These are phyloP conservation scores for Zygogramma bicolorata DNA, from an alignment of 2,888 invertebrate species.

Conservation along the genomic window DNA sequence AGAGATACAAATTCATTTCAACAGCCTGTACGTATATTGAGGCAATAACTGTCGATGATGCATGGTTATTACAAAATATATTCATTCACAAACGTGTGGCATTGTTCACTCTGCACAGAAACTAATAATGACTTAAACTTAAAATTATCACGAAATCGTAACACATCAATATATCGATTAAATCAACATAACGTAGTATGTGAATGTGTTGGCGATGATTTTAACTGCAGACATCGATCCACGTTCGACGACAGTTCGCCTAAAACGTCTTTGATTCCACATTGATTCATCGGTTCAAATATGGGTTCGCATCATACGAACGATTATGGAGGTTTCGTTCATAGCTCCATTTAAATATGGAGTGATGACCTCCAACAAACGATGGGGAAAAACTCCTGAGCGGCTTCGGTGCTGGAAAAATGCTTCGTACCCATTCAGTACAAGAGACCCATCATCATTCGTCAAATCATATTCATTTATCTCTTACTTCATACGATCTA, in stretches of 20 bases:
- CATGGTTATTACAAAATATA: too few species aligned
- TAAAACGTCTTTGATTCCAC: background rate
- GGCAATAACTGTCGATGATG: too few species aligned
- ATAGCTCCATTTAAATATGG: background rate
- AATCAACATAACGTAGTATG: background rate
- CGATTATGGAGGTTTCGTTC: background rate
- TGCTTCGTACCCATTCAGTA: background rate
- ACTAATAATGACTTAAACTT: background rate
- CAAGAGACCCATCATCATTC: background rate
- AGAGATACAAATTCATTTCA: too few species aligned
- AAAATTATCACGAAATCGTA: background rate
- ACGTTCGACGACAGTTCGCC: background rate
- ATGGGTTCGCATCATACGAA: background rate
- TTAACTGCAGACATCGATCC: background rate
- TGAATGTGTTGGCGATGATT: background rate
- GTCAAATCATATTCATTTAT: too few species aligned
- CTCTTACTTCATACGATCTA: too few species aligned
- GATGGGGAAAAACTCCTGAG: background rate
- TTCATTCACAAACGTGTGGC: background rate
- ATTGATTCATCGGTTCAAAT: background rate
- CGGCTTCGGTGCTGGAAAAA: background rate
- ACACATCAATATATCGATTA: background rate
- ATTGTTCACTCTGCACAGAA: background rate
- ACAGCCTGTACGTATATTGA: too few species aligned
- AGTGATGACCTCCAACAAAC: background rate